Base-by-base conservation (phyloP, 2,888 invertebrate species). In the Thecocarcelia acutangulata region DNA sequence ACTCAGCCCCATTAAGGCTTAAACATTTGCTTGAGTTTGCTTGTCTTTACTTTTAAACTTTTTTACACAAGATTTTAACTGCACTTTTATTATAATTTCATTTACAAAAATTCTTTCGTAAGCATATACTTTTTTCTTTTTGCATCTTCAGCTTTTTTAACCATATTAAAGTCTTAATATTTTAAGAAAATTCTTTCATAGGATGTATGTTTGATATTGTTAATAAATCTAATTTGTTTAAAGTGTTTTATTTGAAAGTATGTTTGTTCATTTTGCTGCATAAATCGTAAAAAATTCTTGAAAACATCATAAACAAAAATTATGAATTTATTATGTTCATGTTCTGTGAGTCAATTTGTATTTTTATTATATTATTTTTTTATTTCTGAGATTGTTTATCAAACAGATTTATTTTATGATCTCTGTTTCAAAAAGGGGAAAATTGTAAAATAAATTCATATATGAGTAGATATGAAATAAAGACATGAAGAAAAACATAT, bases 341-440 rank as follows among this genome's bases (percentile, higher is more conserved):
- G 40, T 52, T 40, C 8, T 17, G 11, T 37, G 21, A 28, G 21
- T 17, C 12, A 24, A 54, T 33, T 44, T 72, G 2, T 66, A 5
- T 21, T 56, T 42, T 28, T 15, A 28, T 63, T 33, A 44, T n/a
- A 28, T 72, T 28, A 61, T 17, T 15, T 13, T 21, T 56, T 17
- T 3, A 21, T 19, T n/a, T 15, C 13, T 15, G 15, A 12, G 15
- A 44, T 58, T 66, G 17, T 66, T 66, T 48, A 40, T 24, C 66
- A 68, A 59, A 66, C 33, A 59, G 21, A 52, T 59, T 52, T 75
- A 59, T 42, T 75, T 68, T 68, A 75, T 68, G 52, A 59, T 59
- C 66, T 66, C 6, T 37, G 2, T 33, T 33, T 69, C 19, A 42
- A 17, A 54, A 44, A 17, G 2, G 37, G 37, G 4, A 21, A 37